These are phyloP conservation scores for Eudyptes chrysolophus DNA, from an alignment of 2,113 vertebrate species.

Conservation along the genomic window DNA sequence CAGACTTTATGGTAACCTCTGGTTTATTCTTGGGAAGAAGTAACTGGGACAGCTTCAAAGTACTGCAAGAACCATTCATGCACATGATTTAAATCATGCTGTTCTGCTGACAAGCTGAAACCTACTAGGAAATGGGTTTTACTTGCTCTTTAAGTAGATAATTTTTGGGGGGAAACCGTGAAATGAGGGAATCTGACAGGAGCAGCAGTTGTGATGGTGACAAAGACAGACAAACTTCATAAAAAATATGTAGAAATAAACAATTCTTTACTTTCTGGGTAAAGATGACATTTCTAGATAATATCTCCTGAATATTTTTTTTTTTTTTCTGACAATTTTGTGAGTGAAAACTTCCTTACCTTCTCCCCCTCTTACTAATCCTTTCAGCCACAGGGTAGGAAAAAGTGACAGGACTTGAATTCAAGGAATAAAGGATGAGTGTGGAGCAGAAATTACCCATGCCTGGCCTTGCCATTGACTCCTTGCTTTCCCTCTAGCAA, in stretches of 20 bases:
- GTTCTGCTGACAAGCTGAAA: slow-evolving; percentile 11
- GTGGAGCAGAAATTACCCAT: background rate
- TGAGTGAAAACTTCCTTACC: background rate
- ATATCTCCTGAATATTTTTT: background rate
- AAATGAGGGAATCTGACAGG: slow-evolving; percentile 12
- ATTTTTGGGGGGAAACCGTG: background rate
- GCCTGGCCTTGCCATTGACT: background rate
- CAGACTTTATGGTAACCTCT: background rate
- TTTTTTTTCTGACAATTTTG: background rate
- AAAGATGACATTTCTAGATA: background rate
- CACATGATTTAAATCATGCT: background rate
- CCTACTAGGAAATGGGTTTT: slow-evolving; percentile 21
- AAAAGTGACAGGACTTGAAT: background rate
- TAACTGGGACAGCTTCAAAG: background rate
- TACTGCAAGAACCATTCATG: background rate
- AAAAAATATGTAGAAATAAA: background rate
- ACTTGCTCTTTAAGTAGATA: slow-evolving; percentile 6
- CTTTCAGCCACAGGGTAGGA: background rate
- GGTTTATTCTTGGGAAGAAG: background rate
- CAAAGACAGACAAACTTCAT: background rate
- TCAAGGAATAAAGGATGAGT: background rate
- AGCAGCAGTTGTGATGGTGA: background rate
- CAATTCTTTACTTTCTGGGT: background rate
- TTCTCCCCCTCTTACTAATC: background rate
- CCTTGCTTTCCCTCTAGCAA: background rate